phyloP scores from a whole-genome alignment of 2,888 invertebrate genomes.

The Pantelozetes paolii region DNA sequence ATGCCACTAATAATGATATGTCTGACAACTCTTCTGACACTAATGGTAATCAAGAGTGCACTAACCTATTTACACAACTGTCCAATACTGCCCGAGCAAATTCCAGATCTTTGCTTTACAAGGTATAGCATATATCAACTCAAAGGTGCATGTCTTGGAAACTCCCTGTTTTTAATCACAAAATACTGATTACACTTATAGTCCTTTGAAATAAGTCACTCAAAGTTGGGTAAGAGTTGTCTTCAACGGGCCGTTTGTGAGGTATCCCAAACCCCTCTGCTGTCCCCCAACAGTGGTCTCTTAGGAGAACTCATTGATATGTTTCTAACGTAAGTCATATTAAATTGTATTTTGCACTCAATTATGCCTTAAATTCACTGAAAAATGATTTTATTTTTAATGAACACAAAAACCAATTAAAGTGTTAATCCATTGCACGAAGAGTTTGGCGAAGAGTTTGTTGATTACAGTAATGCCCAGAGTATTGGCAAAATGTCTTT shows the following conservation, averaged over 20 bases:
- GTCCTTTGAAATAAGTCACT: constrained; percentile 28
- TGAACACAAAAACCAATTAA: too few relatives aligned
- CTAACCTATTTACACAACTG: not conserved
- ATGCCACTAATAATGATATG: not conserved
- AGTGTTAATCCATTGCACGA: constrained; percentile 1
- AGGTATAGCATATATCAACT: not conserved
- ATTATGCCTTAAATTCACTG: not conserved
- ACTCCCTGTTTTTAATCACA: too few relatives aligned
- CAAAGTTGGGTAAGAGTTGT: constrained; percentile 29
- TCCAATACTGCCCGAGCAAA: not conserved
- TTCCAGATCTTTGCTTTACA: constrained; percentile 1
- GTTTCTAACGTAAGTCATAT: constrained; percentile 22
- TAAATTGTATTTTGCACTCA: not conserved
- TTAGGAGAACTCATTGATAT: constrained; percentile 29
- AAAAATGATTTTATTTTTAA: not conserved
- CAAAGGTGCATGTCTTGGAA: too few relatives aligned
- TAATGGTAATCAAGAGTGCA: not conserved
- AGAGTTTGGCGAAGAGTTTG: not conserved
- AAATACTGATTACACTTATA: too few relatives aligned
- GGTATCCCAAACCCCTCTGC: constrained; percentile 34
- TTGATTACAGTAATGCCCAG: constrained; percentile 19
- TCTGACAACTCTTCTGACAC: not conserved
- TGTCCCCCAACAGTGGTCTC: constrained; percentile 15
- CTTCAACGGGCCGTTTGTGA: constrained; percentile 34
- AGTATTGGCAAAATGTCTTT: constrained; percentile 1